A percentile compares a stretch with the other conserved stretches of the same genome.
These are phyloP conservation scores for Ariopsis seemanni DNA, from an alignment of 2,113 vertebrate species.

Conservation along the genomic window DNA sequence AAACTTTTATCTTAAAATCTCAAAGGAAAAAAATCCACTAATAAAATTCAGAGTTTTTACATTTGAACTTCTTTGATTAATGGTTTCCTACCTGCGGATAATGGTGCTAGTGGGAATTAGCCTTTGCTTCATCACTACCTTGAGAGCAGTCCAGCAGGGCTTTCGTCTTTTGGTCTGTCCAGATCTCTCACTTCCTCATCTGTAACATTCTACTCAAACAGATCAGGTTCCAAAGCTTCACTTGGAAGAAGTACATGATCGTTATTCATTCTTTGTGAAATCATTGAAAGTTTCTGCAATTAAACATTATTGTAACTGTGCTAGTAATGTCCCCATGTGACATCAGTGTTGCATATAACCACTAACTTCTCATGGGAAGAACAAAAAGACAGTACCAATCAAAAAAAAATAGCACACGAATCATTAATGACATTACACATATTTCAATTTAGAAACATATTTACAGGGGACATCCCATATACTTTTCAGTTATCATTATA, in stretches of 20 bases:
- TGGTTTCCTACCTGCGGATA: not conserved
- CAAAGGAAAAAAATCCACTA: not conserved
- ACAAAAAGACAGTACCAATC: not conserved
- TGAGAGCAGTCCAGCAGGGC: not conserved
- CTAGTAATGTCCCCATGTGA: not conserved
- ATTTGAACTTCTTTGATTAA: not conserved
- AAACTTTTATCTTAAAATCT: not conserved
- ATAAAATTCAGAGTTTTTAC: not conserved
- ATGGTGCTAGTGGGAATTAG: not conserved
- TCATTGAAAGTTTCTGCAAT: not conserved
- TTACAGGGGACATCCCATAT: no score
- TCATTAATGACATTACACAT: not conserved
- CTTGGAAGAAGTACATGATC: not conserved
- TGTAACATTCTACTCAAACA: no score
- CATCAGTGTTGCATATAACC: not conserved
- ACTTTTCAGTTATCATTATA: no score
- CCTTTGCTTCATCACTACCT: not conserved
- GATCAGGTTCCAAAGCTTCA: not conserved
- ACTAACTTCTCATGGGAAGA: not conserved
- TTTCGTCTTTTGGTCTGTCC: not conserved
- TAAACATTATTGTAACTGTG: not conserved
- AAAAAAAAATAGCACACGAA: not conserved
- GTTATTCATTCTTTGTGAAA: not conserved
- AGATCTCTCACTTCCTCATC: not conserved
- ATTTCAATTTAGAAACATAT: not conserved